Evolutionary conservation across 2,113 vertebrate species (phyloP), one percentile per base, ranked within the genome.

Genomic region (Hylia prasina): DNA sequence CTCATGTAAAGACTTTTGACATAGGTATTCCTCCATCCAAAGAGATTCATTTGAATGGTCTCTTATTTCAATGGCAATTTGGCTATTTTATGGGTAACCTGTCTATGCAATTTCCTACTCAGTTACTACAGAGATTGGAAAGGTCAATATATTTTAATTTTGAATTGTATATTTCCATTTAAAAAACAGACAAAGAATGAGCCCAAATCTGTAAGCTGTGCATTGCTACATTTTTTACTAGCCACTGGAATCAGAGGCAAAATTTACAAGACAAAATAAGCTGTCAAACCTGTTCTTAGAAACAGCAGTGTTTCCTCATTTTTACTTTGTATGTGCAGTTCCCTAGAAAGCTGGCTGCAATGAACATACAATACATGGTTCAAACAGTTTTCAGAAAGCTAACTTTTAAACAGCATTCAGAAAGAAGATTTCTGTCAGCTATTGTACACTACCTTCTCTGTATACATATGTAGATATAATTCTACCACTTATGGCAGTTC

Each of bases 341-440:
- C 39, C 66, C 78, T 90, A 50, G 87, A 94, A 80, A 93, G 44
- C 5, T 84, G 44, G 16, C 58, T 87, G 11, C 23, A n/a, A 56
- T 24, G 7, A 31, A 50, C 0, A 0, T 37, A 42, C 15, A 44
- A 11, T 35, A n/a, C 4, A 3, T 35, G 4, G 21, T 53, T 51
- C 40, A 51, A 54, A 89, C 17, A 71, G 9, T 25, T 87, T 75
- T 73, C 23, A 82, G 72, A 92, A 89, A 50, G 15, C 28, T 57
- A 14, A 20, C 16, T 57, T 45, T 45, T 35, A 47, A 53, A 70
- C 13, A 70, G 4, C 9, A 31, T 51, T 63, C 28, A 72, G 56
- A 91, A 87, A 40, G 20, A 40, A 65, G 33, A 86, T 37, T 85
- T 48, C 23, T 73, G 14, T 39, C 66, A 77, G 13, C 20, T 92